These are phyloP conservation scores for Phymorhynchus buccinoides DNA, from an alignment of 1,140 invertebrate genomes.

Conservation along the genomic window DNA sequence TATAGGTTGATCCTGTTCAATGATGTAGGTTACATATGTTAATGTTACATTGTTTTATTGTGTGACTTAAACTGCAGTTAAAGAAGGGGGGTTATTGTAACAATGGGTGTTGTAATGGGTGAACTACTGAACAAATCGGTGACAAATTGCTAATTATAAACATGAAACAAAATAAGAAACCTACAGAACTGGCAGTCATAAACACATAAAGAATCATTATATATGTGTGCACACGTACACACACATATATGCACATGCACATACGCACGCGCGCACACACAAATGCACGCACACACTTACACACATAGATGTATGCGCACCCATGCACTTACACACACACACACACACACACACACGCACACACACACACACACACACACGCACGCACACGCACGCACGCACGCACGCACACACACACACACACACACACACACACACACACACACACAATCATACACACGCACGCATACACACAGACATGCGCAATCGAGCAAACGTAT, in stretches of 20 bases:
- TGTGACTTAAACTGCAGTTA: too few species aligned
- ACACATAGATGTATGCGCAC: not conserved
- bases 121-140: too few species aligned
- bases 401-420: slow-evolving; percentile 12
- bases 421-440: slow-evolving; percentile 22
- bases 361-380: slow-evolving; percentile 8
- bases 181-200: too few species aligned
- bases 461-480: not conserved
- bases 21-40: too few species aligned
- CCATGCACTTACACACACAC: not conserved
- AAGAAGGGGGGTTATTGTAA: too few species aligned
- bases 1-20: too few species aligned
- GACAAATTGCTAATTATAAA: too few species aligned
- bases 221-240: not conserved
- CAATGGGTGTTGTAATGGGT: too few species aligned
- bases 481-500: not conserved
- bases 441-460: not conserved
- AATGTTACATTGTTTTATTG: too few species aligned
- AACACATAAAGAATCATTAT: too few species aligned
- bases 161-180: too few species aligned
- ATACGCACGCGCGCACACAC: not conserved
- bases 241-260: not conserved
- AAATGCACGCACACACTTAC: not conserved
- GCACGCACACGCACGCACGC: not conserved
- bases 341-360: not conserved